phyloP scores from a whole-genome alignment of 2,797 vertebrate species.

The Sebastes cheni region DNA sequence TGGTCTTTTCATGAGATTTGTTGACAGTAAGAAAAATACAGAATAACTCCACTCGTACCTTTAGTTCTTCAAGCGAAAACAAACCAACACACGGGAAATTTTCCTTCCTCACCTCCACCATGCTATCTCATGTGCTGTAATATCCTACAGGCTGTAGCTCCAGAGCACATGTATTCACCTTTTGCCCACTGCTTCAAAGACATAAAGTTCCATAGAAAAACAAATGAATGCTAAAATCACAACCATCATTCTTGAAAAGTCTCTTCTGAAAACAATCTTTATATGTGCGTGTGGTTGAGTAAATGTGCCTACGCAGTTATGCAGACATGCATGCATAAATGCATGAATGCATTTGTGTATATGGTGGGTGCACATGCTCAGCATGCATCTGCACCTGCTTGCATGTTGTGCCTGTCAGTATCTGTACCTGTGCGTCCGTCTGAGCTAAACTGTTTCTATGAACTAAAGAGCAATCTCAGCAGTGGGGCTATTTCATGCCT shows the following conservation, averaged over 20 bases:
- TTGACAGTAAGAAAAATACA: neutral
- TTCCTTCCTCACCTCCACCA: neutral
- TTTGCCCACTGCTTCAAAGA: neutral
- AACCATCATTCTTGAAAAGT: neutral
- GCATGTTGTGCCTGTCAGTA: conserved; percentile 7
- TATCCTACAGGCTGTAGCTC: neutral
- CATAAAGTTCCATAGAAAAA: neutral
- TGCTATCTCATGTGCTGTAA: neutral
- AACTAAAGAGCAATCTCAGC: conserved; percentile 42
- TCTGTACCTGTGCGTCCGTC: neutral
- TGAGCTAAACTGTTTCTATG: conserved; percentile 6
- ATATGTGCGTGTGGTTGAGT: neutral
- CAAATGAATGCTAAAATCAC: neutral
- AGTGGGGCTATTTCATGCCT: conserved; percentile 46
- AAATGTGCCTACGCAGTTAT: neutral
- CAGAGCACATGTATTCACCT: neutral
- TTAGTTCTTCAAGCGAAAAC: neutral
- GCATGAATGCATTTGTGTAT: conserved; percentile 5
- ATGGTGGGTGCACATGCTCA: neutral
- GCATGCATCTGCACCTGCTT: neutral
- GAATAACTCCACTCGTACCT: neutral
- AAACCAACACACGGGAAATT: neutral
- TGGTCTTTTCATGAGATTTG: neutral
- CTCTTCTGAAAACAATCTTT: neutral
- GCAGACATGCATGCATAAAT: neutral